phyloP scores from a whole-genome alignment of 2,888 invertebrate species.

The Habroteleia sp. region DNA sequence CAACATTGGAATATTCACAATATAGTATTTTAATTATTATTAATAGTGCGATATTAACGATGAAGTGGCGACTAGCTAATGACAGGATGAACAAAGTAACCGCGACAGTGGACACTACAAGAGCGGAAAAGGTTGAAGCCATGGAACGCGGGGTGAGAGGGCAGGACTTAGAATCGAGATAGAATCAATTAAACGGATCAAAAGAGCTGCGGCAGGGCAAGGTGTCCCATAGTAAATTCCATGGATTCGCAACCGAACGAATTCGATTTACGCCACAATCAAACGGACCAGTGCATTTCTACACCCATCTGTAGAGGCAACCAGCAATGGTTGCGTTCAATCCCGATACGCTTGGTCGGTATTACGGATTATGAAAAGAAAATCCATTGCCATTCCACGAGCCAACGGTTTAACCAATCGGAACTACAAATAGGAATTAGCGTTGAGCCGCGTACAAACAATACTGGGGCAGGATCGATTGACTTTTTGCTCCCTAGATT shows the following conservation, averaged over 20 bases:
- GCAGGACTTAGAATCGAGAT: slow-evolving; percentile 52
- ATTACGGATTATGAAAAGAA: slow-evolving; percentile 74
- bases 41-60: slow-evolving; percentile 11
- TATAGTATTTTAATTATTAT: slow-evolving; percentile 31
- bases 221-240: slow-evolving; percentile 65
- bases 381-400: slow-evolving; percentile 71
- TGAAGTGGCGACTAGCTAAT: slow-evolving; percentile 13
- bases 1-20: slow-evolving; percentile 15
- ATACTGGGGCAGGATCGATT: slow-evolving; percentile 76
- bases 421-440: slow-evolving; percentile 79
- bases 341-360: slow-evolving; percentile 62
- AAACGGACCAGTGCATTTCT: slow-evolving; percentile 64
- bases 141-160: neutral
- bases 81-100: slow-evolving; percentile 46
- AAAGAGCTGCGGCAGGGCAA: slow-evolving; percentile 65
- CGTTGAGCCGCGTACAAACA: slow-evolving; percentile 78
- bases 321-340: slow-evolving; percentile 53
- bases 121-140: slow-evolving; percentile 10
- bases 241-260: slow-evolving; percentile 63
- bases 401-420: slow-evolving; percentile 72
- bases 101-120: slow-evolving; percentile 43
- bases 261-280: slow-evolving; percentile 68
- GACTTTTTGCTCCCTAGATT: slow-evolving; percentile 73
- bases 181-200: slow-evolving; percentile 69
- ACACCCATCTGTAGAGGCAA: slow-evolving; percentile 61